Percentiles rank a stretch among this genome's conserved stretches.
Conservation (phyloP, 2,113 vertebrate genomes). For the Nothoprocta pentlandii region DNA sequence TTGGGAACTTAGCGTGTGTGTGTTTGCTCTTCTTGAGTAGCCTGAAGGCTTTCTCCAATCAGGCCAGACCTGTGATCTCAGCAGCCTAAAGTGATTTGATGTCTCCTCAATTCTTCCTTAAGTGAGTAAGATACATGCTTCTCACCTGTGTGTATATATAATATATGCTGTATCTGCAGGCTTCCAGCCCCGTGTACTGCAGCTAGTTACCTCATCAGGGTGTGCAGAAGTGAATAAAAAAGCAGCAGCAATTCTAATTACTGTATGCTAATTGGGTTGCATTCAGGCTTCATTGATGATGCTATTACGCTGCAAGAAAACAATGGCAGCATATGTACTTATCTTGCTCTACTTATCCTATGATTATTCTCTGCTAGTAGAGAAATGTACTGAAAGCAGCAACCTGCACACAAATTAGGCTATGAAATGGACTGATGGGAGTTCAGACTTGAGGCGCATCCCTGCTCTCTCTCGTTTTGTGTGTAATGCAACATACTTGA, state of each 20-base stretch:
- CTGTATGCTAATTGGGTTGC: constrained; percentile 59
- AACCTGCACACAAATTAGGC: constrained; percentile 5
- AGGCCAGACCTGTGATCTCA: not conserved
- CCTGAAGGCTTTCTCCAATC: not conserved
- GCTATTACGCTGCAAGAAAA: constrained; percentile 62
- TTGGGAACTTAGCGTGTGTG: not conserved
- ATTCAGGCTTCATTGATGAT: constrained; percentile 70
- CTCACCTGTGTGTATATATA: not conserved
- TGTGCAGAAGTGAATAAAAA: constrained; percentile 38
- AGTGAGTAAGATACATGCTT: not conserved
- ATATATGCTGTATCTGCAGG: not conserved
- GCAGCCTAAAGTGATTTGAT: not conserved
- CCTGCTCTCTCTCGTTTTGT: not conserved
- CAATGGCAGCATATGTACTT: constrained; percentile 63
- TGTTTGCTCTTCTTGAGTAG: not conserved
- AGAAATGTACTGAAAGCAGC: not conserved
- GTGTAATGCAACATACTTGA: not conserved
- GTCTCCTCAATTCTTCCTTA: not conserved
- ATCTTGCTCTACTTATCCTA: constrained; percentile 55
- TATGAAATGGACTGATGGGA: constrained; percentile 27
- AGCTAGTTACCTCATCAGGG: not conserved
- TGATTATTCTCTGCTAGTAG: constrained; percentile 32
- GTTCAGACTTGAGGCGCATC: constrained; percentile 14
- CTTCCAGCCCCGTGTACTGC: not conserved
- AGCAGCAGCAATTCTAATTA: constrained; percentile 62